phyloP scores from a whole-genome alignment of 2,797 vertebrate species.

The Pangasius mekongensis region DNA sequence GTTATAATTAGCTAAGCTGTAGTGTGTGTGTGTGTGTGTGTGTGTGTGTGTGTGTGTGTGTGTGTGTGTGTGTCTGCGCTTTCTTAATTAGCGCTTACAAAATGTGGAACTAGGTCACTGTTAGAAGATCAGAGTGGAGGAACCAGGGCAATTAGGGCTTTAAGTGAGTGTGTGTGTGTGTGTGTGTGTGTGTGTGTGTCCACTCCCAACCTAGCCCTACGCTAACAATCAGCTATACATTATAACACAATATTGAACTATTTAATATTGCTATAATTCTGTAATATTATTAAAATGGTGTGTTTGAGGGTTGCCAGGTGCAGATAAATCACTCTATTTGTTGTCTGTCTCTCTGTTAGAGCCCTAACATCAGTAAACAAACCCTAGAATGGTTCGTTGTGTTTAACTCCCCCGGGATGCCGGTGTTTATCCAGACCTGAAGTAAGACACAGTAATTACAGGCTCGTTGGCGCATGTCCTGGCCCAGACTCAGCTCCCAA shows the following conservation, averaged over 20 bases:
- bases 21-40: not conserved
- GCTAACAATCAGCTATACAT: not conserved
- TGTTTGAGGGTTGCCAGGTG: constrained; percentile 9
- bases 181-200: not conserved
- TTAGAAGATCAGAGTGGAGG: constrained; percentile 10
- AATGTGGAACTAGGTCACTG: not conserved
- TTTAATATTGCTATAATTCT: too few relatives aligned
- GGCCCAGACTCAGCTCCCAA: not conserved
- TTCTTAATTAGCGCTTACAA: not conserved
- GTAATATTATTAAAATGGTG: not conserved
- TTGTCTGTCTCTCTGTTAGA: not conserved
- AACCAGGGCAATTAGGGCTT: not conserved
- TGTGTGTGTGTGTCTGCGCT: not conserved
- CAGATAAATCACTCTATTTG: not conserved
- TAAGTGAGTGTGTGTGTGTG: constrained; percentile 1
- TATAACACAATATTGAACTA: not conserved
- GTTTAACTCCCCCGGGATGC: not conserved
- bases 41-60: constrained; percentile 16
- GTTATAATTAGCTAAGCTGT: not conserved
- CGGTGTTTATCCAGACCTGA: constrained; percentile 2
- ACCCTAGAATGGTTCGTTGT: not conserved
- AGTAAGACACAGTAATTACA: constrained; percentile 27
- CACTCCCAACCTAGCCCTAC: too few relatives aligned
- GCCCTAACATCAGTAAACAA: not conserved
- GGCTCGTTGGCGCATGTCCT: constrained; percentile 7